These are phyloP conservation scores for Andrena trimmerana DNA, from an alignment of 2,888 invertebrate genomes.

Conservation along the genomic window DNA sequence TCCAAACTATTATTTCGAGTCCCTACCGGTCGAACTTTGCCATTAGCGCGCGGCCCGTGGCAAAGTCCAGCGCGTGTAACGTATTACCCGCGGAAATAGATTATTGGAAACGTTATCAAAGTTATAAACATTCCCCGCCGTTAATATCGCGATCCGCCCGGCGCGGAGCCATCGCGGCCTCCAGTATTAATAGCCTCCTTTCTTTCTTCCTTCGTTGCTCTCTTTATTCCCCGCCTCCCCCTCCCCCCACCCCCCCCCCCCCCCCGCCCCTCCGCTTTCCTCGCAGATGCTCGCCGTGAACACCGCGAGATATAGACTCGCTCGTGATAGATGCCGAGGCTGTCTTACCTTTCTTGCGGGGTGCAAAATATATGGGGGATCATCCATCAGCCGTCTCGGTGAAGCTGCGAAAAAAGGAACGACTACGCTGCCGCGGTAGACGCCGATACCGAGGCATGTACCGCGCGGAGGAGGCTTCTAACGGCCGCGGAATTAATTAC, in stretches of 20 bases:
- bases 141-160: slow-evolving; percentile 59
- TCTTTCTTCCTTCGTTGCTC: slow-evolving; percentile 26
- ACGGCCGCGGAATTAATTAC: slow-evolving; percentile 69
- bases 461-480: slow-evolving; percentile 51
- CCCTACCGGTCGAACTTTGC: slow-evolving; percentile 65
- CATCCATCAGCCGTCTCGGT: slow-evolving; percentile 73
- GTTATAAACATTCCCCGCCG: slow-evolving; percentile 72
- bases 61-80: slow-evolving; percentile 65
- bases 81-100: slow-evolving; percentile 72
- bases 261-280: neutral
- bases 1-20: slow-evolving; percentile 64
- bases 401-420: slow-evolving; percentile 56
- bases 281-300: slow-evolving; percentile 44
- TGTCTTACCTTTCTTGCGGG: slow-evolving; percentile 75
- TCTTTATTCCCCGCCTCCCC: slow-evolving; percentile 26
- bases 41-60: slow-evolving; percentile 61
- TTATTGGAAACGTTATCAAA: slow-evolving; percentile 72
- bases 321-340: slow-evolving; percentile 74
- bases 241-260: neutral
- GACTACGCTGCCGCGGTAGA: slow-evolving; percentile 16
- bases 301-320: slow-evolving; percentile 68
- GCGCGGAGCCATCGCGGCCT: slow-evolving; percentile 46
- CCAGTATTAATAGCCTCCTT: slow-evolving; percentile 66
- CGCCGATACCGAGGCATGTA: slow-evolving; percentile 23
- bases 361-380: slow-evolving; percentile 72